Evolutionary conservation across 2,888 invertebrate species (phyloP).

Genomic region (Psylliodes chrysocephalus): DNA sequence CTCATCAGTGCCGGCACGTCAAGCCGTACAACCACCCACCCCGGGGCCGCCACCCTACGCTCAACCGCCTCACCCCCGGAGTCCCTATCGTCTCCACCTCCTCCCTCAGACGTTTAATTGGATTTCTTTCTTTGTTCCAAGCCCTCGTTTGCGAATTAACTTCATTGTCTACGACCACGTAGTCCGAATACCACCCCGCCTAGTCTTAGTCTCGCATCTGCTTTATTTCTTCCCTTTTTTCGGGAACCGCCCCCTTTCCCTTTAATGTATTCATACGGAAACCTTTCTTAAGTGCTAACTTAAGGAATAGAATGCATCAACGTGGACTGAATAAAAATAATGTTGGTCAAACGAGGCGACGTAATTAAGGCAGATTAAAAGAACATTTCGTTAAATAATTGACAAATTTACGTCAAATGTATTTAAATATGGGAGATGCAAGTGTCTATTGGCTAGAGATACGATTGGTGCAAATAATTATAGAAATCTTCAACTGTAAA

Average conservation of each 20-base stretch:
- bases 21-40: conserved; percentile 26
- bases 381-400: no score
- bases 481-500: no score
- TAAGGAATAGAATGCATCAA: not conserved
- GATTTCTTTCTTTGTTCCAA: conserved; percentile 62
- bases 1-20: conserved; percentile 50
- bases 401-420: no score
- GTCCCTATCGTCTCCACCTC: conserved; percentile 44
- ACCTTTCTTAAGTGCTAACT: conserved; percentile 1
- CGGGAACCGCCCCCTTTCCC: conserved; percentile 17
- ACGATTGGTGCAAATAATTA: no score
- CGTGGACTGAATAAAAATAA: not conserved
- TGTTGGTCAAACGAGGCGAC: not conserved
- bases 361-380: not conserved
- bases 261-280: conserved; percentile 31
- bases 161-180: conserved; percentile 57
- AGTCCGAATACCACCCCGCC: conserved; percentile 33
- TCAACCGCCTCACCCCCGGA: conserved; percentile 19
- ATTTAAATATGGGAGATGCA: no score
- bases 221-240: conserved; percentile 34
- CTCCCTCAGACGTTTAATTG: conserved; percentile 62
- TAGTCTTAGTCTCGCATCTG: conserved; percentile 38
- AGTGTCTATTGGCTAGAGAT: no score
- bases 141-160: conserved; percentile 60
- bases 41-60: conserved; percentile 20